Base-by-base conservation (phyloP, 2,888 invertebrate species). In the Lathronympha strigana region DNA sequence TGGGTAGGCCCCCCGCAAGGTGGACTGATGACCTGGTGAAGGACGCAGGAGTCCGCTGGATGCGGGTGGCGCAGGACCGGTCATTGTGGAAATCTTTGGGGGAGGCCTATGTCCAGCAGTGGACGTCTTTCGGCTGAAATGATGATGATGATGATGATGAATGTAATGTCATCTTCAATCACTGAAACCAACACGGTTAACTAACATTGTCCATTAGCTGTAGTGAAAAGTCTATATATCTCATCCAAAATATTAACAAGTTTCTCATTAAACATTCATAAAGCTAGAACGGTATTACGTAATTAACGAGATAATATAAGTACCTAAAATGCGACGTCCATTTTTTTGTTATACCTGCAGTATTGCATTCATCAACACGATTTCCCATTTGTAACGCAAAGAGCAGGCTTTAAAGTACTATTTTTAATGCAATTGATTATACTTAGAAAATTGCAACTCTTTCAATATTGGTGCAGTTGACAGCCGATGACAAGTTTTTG, bases 401-500 rank as follows among this genome's bases (percentile, higher is more conserved):
- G 6, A 6, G 15, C 4, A 25, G 3, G 17, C 3, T 28, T 55
- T 55, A 28, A 43, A 45, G 57, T 45, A n/a, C 17, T n/a, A 57
- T 57, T 57, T 45, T 19, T 4, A 31, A 28, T 55, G 55, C 31
- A 57, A 13, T 25, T n/a, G n/a, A n/a, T 28, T 25, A 40, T 43
- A 8, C 5, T n/a, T n/a, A n/a, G 15, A n/a, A 15, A 31, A 19
- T 21, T 31, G 31, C 31, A 57, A 17, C 19, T 28, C 15, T 40
- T 28, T 13, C 13, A 43, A 17, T 17, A 55, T 47, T n/a, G 13
- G 23, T 47, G 47, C 47, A 23, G 36, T 23, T 38, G 40, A 28
- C 25, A 43, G 43, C n/a, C 43, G 40, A 55, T n/a, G 40, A 19
- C 40, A 43, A 55, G 55, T 55, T 55, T 55, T 55, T 55, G 40